These are phyloP conservation scores for Coturnix japonica DNA, from an alignment of 2,113 vertebrate genomes.

Conservation along the genomic window DNA sequence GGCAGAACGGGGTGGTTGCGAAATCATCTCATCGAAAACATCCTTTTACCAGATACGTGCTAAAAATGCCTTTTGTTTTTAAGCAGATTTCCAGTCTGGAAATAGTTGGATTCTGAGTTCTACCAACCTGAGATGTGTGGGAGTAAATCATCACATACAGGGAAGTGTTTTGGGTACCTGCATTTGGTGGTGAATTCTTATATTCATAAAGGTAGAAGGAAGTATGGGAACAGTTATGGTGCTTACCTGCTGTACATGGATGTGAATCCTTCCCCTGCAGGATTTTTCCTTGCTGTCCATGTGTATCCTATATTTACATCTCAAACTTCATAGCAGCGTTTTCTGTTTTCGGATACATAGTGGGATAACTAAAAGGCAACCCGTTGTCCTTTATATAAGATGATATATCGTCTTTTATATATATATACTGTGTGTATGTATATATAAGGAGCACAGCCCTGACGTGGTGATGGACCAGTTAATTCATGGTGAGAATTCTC, in stretches of 20 bases:
- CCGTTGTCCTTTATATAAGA: not conserved
- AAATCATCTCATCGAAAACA: slow-evolving; percentile 10
- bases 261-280: not conserved
- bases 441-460: not conserved
- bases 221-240: fast-evolving
- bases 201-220: not conserved
- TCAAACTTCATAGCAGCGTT: not conserved
- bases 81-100: slow-evolving; percentile 4
- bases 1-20: not conserved
- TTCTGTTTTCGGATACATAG: not conserved
- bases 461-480: not conserved
- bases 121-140: not conserved
- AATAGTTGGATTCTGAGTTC: not conserved
- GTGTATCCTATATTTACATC: not conserved
- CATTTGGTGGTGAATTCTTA: not conserved
- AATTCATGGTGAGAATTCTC: not conserved
- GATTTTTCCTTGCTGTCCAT: not conserved
- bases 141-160: not conserved
- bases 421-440: not conserved
- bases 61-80: not conserved
- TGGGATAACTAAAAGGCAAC: not conserved
- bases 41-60: not conserved
- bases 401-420: not conserved
- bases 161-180: not conserved
- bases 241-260: not conserved